Evolutionary conservation across 1,140 invertebrate genomes (phyloP).

Genomic region (Heliconius congener): DNA sequence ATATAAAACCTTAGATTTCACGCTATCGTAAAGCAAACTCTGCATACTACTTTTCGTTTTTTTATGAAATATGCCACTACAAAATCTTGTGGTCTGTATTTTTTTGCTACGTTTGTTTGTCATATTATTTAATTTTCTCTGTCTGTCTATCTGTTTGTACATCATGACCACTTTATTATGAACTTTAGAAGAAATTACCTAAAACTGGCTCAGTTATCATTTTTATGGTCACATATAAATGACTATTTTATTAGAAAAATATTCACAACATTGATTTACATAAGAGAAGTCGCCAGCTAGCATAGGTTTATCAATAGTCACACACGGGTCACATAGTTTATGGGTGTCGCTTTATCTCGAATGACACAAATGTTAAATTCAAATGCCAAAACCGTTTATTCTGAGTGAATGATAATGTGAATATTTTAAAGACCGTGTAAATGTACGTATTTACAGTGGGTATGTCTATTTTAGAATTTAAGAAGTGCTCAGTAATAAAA

Average conservation of each 20-base stretch:
- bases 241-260: not conserved
- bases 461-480: not conserved
- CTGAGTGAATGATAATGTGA: slow-evolving; percentile 17
- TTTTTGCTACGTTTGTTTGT: too few relatives aligned
- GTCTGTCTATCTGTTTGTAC: too few relatives aligned
- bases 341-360: slow-evolving; percentile 26
- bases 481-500: not conserved
- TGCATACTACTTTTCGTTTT: too few relatives aligned
- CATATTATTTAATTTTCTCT: too few relatives aligned
- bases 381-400: slow-evolving; percentile 42
- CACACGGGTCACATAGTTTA: slow-evolving; percentile 7
- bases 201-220: too few relatives aligned
- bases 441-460: not conserved
- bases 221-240: not conserved
- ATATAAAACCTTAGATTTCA: too few relatives aligned
- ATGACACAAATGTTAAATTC: slow-evolving; percentile 40
- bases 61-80: too few relatives aligned
- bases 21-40: too few relatives aligned
- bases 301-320: not conserved
- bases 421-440: slow-evolving; percentile 5
- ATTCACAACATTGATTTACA: not conserved
- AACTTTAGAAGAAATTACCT: too few relatives aligned
- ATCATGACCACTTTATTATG: too few relatives aligned
- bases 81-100: too few relatives aligned
- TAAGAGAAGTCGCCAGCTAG: not conserved